These are phyloP conservation scores for Bovichtus variegatus DNA, from an alignment of 2,797 vertebrate genomes.

Conservation along the genomic window DNA sequence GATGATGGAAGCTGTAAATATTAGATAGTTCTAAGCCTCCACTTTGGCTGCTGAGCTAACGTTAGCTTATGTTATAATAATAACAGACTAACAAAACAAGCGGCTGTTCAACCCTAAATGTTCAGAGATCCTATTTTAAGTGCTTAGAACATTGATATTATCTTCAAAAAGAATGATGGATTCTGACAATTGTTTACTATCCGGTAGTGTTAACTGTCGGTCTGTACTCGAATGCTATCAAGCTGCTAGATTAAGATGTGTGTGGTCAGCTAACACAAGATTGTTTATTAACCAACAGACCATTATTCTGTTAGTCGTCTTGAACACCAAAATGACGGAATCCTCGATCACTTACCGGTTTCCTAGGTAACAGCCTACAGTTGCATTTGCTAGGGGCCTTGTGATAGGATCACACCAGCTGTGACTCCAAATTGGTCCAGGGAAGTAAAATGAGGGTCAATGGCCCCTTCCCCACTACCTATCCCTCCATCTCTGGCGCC, in stretches of 20 bases:
- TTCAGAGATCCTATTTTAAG: too few species aligned
- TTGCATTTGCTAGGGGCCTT: background rate
- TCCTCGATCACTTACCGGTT: background rate
- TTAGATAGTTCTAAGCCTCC: background rate
- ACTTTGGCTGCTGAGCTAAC: background rate
- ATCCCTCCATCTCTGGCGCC: too few species aligned
- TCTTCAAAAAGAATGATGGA: accelerated
- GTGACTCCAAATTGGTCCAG: too few species aligned
- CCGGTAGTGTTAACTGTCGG: background rate
- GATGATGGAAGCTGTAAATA: background rate
- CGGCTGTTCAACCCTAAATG: background rate
- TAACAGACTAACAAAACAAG: background rate
- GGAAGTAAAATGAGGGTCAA: too few species aligned
- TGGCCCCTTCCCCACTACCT: too few species aligned
- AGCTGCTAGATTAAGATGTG: background rate
- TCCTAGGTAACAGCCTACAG: background rate
- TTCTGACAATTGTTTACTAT: too few species aligned
- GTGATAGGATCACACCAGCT: too few species aligned
- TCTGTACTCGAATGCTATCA: background rate
- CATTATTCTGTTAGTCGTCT: background rate
- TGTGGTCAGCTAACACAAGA: background rate
- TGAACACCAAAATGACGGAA: background rate
- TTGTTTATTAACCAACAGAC: background rate
- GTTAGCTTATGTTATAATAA: background rate
- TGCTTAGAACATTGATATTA: too few species aligned